Evolutionary conservation across 2,888 invertebrate genomes (phyloP).

Genomic region (Apoda limacodes): DNA sequence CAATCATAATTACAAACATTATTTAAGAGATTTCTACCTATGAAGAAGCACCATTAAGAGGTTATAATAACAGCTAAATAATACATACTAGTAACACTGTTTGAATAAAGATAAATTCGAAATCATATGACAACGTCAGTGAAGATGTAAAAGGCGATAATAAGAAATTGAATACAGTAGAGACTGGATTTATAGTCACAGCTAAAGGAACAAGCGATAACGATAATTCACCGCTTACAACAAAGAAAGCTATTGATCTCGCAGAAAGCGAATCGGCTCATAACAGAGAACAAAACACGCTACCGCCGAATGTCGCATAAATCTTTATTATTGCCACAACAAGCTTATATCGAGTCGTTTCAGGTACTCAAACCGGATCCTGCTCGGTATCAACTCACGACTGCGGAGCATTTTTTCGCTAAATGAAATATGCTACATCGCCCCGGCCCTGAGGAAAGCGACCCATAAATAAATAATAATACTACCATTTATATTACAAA

Average conservation of each 20-base stretch:
- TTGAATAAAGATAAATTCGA: conserved; percentile 20
- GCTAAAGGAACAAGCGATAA: conserved; percentile 47
- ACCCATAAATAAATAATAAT: conserved; percentile 70
- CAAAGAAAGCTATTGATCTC: conserved; percentile 66
- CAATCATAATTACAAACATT: too few relatives aligned
- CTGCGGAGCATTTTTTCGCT: conserved; percentile 63
- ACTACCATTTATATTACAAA: conserved; percentile 70
- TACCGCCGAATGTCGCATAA: conserved; percentile 68
- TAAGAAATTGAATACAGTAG: conserved; percentile 46
- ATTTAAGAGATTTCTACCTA: too few relatives aligned
- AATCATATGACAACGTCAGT: conserved; percentile 27
- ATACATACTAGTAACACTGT: too few relatives aligned
- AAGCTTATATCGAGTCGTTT: conserved; percentile 63
- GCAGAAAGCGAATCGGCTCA: conserved; percentile 64
- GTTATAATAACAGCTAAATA: too few relatives aligned
- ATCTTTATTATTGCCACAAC: conserved; percentile 69
- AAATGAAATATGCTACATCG: conserved; percentile 65
- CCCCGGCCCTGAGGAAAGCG: conserved; percentile 63
- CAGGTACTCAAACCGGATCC: conserved; percentile 65
- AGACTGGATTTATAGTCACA: conserved; percentile 47
- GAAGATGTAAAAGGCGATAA: conserved; percentile 56
- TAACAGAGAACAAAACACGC: conserved; percentile 67
- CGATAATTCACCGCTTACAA: conserved; percentile 58
- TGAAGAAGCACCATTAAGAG: too few relatives aligned
- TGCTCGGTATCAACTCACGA: conserved; percentile 60